Evolutionary conservation across 2,797 vertebrate species (phyloP).

Genomic region (Pachyuromys duprasi): DNA sequence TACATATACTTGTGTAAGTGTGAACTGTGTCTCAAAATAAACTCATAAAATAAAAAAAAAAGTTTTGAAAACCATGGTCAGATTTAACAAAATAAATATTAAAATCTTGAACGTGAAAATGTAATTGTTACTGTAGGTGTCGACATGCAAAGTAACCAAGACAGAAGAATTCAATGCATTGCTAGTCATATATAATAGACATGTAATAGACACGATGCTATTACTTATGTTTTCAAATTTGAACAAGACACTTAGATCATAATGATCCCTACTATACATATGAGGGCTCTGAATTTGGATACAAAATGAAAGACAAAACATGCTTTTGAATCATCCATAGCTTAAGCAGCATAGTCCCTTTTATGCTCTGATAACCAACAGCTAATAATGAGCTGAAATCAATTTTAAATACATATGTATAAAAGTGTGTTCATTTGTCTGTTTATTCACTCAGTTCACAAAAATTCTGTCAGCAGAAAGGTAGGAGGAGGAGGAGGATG

Average conservation of each 20-base stretch:
- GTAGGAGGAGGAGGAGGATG: too few relatives aligned
- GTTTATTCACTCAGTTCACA: not conserved
- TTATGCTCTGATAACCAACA: not conserved
- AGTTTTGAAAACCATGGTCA: not conserved
- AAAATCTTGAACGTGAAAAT: not conserved
- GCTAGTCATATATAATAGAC: not conserved
- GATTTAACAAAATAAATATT: conserved; percentile 15
- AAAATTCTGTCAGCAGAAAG: not conserved
- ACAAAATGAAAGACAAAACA: not conserved
- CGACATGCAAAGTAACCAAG: conserved; percentile 28
- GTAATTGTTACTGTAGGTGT: not conserved
- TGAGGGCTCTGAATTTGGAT: conserved; percentile 2
- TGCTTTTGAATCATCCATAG: not conserved
- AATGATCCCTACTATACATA: not conserved
- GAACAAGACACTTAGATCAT: not conserved
- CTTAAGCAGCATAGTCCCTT: not conserved
- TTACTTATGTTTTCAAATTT: conserved; percentile 17
- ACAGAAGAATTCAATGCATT: conserved; percentile 42
- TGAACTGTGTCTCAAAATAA: not conserved
- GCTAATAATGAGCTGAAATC: not conserved
- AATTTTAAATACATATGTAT: not conserved
- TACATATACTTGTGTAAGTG: not conserved
- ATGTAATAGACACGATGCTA: not conserved
- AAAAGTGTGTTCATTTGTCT: not conserved
- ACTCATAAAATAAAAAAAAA: conserved; percentile 28